These are phyloP conservation scores for Cyrtorhinus lividipennis DNA, from an alignment of 1,140 invertebrate genomes.

Conservation along the genomic window DNA sequence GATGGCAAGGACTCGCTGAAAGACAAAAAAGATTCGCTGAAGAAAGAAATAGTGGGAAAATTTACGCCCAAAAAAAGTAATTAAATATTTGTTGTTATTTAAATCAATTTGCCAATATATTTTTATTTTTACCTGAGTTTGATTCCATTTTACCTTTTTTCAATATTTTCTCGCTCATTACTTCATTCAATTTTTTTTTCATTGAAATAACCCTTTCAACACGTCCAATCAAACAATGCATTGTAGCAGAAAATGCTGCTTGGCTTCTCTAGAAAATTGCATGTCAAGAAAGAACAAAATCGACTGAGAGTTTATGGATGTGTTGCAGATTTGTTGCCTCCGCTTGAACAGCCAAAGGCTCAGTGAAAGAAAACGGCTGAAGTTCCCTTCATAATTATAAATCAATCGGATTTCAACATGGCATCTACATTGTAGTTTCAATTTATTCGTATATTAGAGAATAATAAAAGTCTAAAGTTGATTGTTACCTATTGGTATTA, in stretches of 20 bases:
- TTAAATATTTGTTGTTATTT: neutral
- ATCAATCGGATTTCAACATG: too few species aligned
- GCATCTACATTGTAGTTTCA: too few species aligned
- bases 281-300: neutral
- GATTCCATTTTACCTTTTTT: neutral
- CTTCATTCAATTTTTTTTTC: neutral
- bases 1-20: constrained; percentile 39
- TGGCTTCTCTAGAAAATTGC: neutral
- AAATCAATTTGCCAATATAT: neutral
- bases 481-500: too few species aligned
- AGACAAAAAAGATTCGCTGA: constrained; percentile 30
- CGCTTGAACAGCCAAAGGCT: neutral
- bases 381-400: too few species aligned
- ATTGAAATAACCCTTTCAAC: too few species aligned
- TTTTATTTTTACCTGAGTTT: neutral
- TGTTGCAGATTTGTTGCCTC: neutral
- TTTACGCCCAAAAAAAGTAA: constrained; percentile 8
- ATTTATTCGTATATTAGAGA: too few species aligned
- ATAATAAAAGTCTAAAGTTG: too few species aligned
- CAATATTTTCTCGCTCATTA: neutral
- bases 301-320: neutral
- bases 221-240: too few species aligned
- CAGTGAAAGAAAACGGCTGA: neutral
- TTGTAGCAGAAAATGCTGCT: neutral
- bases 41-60: constrained; percentile 27